Percentiles rank a stretch among this genome's conserved stretches.
These are phyloP conservation scores for Monarcha castaneiventris DNA, from an alignment of 2,113 vertebrate genomes.

Conservation along the genomic window DNA sequence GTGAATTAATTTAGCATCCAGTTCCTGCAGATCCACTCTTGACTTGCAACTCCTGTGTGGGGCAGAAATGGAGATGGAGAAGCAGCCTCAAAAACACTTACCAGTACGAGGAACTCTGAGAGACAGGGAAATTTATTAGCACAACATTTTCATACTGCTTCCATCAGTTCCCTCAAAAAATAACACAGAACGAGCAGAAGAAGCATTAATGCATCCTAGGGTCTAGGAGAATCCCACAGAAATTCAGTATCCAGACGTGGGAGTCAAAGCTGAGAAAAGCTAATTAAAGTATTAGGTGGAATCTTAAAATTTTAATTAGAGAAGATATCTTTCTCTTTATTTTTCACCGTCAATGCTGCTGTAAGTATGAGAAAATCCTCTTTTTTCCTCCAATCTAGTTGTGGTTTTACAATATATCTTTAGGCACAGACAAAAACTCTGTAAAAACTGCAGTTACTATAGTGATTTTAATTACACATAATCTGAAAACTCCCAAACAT, in stretches of 20 bases:
- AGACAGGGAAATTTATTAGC: not conserved
- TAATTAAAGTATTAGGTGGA: not conserved
- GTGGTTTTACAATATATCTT: not conserved
- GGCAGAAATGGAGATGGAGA: not conserved
- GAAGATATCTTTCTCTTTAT: not conserved
- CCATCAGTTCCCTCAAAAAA: not conserved
- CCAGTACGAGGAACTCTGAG: not conserved
- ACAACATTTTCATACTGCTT: not conserved
- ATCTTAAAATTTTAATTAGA: not conserved
- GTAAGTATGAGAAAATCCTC: not conserved
- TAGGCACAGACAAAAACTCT: not conserved
- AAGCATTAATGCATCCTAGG: not conserved
- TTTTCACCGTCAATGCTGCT: not conserved
- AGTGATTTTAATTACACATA: constrained; percentile 34
- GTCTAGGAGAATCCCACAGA: not conserved
- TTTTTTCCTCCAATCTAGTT: not conserved
- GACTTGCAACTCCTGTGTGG: not conserved
- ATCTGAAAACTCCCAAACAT: constrained; percentile 1
- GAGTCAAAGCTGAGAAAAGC: constrained; percentile 19
- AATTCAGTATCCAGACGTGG: not conserved
- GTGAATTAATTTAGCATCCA: not conserved
- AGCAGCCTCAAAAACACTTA: not conserved
- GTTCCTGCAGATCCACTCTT: not conserved
- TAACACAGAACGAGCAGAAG: not conserved
- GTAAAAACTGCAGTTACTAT: not conserved